Conservation (phyloP, 92 coral and sea anemone genomes). For the Actinostola sp. region DNA sequence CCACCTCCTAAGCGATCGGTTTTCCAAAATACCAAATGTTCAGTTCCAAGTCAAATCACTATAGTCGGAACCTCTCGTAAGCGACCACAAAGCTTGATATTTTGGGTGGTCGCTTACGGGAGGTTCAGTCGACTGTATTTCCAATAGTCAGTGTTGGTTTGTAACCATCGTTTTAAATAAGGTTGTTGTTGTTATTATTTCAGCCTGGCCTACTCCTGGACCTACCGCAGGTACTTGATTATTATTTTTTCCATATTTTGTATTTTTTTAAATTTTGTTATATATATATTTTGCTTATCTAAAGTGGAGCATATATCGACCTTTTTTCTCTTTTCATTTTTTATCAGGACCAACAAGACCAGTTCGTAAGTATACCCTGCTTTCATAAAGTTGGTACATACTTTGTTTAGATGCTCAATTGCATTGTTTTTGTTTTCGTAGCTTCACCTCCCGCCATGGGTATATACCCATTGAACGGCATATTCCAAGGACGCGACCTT, state of each 20-base stretch:
- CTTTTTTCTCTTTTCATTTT: not conserved
- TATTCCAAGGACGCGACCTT: slow-evolving; percentile 57
- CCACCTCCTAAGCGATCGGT: too few species aligned
- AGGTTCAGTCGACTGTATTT: too few species aligned
- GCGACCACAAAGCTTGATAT: too few species aligned
- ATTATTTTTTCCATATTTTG: not conserved
- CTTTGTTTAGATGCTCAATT: not conserved
- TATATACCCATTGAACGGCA: slow-evolving; percentile 68
- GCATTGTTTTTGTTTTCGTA: not conserved
- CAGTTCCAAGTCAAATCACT: too few species aligned
- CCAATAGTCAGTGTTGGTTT: too few species aligned
- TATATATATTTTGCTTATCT: not conserved
- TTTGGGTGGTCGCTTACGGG: too few species aligned
- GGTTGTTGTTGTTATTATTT: not conserved
- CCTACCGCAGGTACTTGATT: slow-evolving; percentile 25
- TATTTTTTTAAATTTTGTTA: not conserved
- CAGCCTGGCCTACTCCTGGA: slow-evolving; percentile 73
- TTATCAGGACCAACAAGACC: slow-evolving; percentile 16
- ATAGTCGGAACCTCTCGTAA: too few species aligned
- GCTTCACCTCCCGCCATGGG: slow-evolving; percentile 74
- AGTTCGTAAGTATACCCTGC: slow-evolving; percentile 25
- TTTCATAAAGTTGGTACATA: not conserved
- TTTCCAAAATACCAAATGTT: too few species aligned
- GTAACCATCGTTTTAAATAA: not conserved
- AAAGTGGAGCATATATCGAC: too few species aligned